Base-by-base conservation (phyloP, 1,140 invertebrate genomes). In the Gryllus bimaculatus region DNA sequence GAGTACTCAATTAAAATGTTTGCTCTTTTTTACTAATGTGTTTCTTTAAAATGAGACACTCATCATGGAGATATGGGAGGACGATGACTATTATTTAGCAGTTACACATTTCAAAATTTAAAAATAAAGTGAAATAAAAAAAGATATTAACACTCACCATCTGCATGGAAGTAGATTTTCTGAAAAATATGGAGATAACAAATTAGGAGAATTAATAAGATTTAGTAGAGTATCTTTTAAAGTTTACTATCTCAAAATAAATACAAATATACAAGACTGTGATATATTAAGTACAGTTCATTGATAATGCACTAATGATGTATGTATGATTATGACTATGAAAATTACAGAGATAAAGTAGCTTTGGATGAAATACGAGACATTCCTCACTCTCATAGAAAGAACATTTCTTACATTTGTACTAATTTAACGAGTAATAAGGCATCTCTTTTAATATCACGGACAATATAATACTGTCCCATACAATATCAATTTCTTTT, bases 261-360 rank as follows among this genome's bases (percentile, higher is more conserved):
- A 66, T 66, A 66, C 54, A 66, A 66, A 66, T 66, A 66, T 66
- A 66, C 54, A 66, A 66, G 54, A 66, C 18, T 66, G 54, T 66
- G 54, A 66, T 13, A 10, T 18, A 13, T 66, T 66, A 66, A 66
- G 54, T 66, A 66, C 54, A 66, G 18, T 66, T 66, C 54, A 66
- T 66, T 39, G 26, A 39, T 39, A 39, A 39, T 39, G 26, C 26
- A 66, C 18, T 66, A 66, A 66, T 66, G 54, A 66, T 66, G 10
- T 66, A 66, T 66, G 18, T 18, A 66, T 66, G 54, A 18, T 10
- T 66, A 66, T 66, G 54, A 7, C 54, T 66, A 66, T 66, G 54
- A 66, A 66, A 66, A 18, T 66, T 10, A 66, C 18, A 66, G 10
- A 66, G 54, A 7, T 66, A 66, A 66, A 66, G 10, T 66, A 66